phyloP scores from a whole-genome alignment of 2,888 invertebrate genomes.

The Drosophila fulvimacula region DNA sequence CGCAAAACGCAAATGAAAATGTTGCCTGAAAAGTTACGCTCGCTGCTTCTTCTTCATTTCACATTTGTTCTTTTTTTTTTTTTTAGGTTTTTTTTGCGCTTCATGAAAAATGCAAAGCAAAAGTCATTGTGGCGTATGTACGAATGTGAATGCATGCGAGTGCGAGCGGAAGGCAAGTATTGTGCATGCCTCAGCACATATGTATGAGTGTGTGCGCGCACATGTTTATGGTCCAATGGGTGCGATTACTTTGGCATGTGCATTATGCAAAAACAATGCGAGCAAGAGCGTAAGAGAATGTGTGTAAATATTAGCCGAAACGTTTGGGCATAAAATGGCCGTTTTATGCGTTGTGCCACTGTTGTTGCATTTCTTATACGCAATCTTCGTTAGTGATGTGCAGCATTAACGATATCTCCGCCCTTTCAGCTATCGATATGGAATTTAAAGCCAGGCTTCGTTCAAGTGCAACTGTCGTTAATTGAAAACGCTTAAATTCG shows the following conservation, averaged over 20 bases:
- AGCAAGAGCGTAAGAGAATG: neutral
- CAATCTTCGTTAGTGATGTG: constrained; percentile 5
- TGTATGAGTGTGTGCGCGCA: constrained; percentile 6
- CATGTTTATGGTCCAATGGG: constrained; percentile 50
- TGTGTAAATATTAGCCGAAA: constrained; percentile 48
- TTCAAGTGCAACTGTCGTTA: constrained; percentile 5
- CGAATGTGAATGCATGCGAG: constrained; percentile 4
- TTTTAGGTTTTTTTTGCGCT: too few species aligned
- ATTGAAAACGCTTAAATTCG: constrained; percentile 7
- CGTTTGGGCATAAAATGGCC: constrained; percentile 42
- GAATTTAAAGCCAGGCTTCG: constrained; percentile 1
- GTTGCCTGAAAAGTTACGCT: constrained; percentile 36
- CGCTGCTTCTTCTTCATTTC: constrained; percentile 17
- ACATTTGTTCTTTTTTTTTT: constrained; percentile 15
- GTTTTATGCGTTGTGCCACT: constrained; percentile 21
- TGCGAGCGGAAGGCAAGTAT: constrained; percentile 5
- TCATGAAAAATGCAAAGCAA: constrained; percentile 59
- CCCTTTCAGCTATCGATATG: neutral
- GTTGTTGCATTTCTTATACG: constrained; percentile 3
- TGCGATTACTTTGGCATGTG: constrained; percentile 55
- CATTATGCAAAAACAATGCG: constrained; percentile 59
- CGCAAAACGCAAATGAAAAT: constrained; percentile 45
- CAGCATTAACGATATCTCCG: neutral
- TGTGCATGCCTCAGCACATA: neutral
- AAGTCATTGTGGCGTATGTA: constrained; percentile 47